phyloP scores from a whole-genome alignment of 1,140 invertebrate genomes.

The Drosophila kanapiae region DNA sequence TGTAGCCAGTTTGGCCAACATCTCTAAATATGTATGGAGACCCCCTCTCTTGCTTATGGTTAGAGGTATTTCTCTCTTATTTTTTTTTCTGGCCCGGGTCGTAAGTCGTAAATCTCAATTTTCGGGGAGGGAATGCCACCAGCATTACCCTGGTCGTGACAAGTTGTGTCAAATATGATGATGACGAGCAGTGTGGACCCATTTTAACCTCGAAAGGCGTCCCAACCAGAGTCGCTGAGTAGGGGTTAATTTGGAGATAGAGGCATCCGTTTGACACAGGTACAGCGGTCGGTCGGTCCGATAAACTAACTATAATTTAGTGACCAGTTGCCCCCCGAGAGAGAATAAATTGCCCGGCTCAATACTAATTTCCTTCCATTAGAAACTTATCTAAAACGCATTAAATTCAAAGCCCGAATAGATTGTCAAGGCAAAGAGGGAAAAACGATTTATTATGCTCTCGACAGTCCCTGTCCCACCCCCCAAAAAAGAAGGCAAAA shows the following conservation, averaged over 20 bases:
- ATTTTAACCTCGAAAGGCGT: conserved; percentile 26
- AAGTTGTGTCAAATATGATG: conserved; percentile 44
- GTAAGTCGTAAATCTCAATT: conserved; percentile 63
- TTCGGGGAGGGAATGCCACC: background rate
- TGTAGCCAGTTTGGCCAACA: conserved; percentile 34
- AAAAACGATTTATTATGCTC: conserved; percentile 63
- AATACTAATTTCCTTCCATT: conserved; percentile 56
- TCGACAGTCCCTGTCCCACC: conserved; percentile 28
- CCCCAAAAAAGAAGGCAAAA: background rate
- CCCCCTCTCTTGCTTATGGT: conserved; percentile 41
- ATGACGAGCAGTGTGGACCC: conserved; percentile 36
- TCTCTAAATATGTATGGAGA: conserved; percentile 51
- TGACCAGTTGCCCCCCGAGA: conserved; percentile 17
- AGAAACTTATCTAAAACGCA: conserved; percentile 62
- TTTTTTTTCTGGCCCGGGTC: conserved; percentile 29
- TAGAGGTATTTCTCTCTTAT: conserved; percentile 19
- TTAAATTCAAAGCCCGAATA: conserved; percentile 56
- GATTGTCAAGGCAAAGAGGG: conserved; percentile 44
- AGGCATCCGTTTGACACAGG: conserved; percentile 36
- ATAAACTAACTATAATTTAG: conserved; percentile 64
- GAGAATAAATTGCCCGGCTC: conserved; percentile 48
- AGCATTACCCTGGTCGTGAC: conserved; percentile 23
- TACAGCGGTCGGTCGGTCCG: conserved; percentile 3
- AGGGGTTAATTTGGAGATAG: conserved; percentile 20
- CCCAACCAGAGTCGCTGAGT: conserved; percentile 1